Evolutionary conservation across 2,888 invertebrate genomes (phyloP).

Genomic region (Neoaliturus tenellus): DNA sequence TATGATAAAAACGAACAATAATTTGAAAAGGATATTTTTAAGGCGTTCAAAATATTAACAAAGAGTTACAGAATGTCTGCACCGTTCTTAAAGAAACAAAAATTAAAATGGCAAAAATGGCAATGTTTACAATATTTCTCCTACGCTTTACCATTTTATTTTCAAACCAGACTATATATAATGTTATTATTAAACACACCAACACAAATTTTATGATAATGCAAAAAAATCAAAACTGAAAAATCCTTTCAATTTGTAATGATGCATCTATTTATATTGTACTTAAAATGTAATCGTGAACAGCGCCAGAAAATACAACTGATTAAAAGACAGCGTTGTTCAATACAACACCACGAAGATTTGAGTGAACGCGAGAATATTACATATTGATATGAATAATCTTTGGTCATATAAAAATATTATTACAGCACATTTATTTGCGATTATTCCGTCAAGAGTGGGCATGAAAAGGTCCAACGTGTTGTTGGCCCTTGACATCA

Average conservation of each 20-base stretch:
- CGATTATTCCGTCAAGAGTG: neutral
- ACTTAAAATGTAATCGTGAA: too few relatives aligned
- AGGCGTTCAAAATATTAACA: too few relatives aligned
- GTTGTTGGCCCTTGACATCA: neutral
- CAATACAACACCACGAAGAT: neutral
- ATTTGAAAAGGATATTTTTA: too few relatives aligned
- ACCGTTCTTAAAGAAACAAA: neutral
- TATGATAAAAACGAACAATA: too few relatives aligned
- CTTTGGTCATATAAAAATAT: conserved; percentile 49
- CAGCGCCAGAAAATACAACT: too few relatives aligned
- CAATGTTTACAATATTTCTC: conserved; percentile 36
- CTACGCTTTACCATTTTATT: conserved; percentile 47
- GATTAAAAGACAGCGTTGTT: too few relatives aligned
- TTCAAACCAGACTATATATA: neutral
- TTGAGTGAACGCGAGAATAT: neutral
- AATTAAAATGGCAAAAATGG: neutral
- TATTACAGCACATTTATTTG: conserved; percentile 38
- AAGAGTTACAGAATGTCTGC: too few relatives aligned
- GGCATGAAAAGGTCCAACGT: neutral
- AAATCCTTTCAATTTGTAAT: too few relatives aligned
- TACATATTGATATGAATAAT: conserved; percentile 24
- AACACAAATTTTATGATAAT: too few relatives aligned
- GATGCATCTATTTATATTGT: too few relatives aligned
- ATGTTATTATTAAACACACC: too few relatives aligned
- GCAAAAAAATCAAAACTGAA: too few relatives aligned